phyloP scores from a whole-genome alignment of 1,140 invertebrate species.

The Lethocerus indicus region DNA sequence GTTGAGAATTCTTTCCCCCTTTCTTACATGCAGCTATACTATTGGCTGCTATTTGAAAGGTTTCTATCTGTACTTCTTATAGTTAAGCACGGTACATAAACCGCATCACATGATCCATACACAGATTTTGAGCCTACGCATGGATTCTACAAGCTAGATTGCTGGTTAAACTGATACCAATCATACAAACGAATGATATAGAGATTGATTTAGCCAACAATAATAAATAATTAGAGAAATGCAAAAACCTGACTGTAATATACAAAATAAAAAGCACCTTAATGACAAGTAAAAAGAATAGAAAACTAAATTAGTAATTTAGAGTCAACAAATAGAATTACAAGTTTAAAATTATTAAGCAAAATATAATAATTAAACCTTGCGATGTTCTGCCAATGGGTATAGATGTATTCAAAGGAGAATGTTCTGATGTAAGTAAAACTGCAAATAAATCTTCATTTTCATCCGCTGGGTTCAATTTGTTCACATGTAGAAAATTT shows the following conservation, averaged over 20 bases:
- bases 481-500: slow-evolving; percentile 13
- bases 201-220: too few species aligned
- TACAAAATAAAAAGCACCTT: background rate
- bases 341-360: background rate
- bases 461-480: slow-evolving; percentile 13
- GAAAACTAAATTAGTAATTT: background rate
- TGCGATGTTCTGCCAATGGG: background rate
- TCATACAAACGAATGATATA: too few species aligned
- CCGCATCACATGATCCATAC: too few species aligned
- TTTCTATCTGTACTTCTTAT: too few species aligned
- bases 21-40: too few species aligned
- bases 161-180: too few species aligned
- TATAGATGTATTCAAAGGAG: background rate
- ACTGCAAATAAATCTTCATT: slow-evolving; percentile 11
- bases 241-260: background rate
- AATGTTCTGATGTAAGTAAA: background rate
- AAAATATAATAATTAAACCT: background rate
- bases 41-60: too few species aligned
- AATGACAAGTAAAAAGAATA: background rate
- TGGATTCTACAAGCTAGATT: too few species aligned
- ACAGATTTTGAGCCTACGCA: too few species aligned
- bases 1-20: too few species aligned
- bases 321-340: background rate
- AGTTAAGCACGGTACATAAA: too few species aligned
- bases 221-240: too few species aligned